These are phyloP conservation scores for Aethina tumida DNA, from an alignment of 1,140 invertebrate genomes.

Conservation along the genomic window DNA sequence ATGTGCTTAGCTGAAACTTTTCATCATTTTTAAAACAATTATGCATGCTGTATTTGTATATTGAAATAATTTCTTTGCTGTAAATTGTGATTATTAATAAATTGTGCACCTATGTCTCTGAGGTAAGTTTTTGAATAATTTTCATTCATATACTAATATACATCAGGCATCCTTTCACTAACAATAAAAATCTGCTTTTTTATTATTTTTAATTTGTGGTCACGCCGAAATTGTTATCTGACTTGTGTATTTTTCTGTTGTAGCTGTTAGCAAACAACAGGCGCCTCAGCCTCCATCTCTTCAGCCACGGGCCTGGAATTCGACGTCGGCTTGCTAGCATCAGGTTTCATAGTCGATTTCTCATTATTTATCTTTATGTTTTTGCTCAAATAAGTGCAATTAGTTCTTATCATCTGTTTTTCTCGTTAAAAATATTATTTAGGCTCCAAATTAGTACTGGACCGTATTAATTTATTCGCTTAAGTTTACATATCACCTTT, in stretches of 20 bases:
- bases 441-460: too few species aligned
- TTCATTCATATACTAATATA: too few species aligned
- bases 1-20: too few species aligned
- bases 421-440: too few species aligned
- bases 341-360: conserved; percentile 10
- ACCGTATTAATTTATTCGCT: not conserved
- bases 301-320: conserved; percentile 15
- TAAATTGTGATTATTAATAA: conserved; percentile 8
- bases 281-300: conserved; percentile 23
- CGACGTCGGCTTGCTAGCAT: conserved; percentile 26
- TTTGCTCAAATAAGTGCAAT: conserved; percentile 6
- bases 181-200: conserved; percentile 5
- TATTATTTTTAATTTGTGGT: not conserved
- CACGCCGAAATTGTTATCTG: not conserved
- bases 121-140: too few species aligned
- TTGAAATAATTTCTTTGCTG: too few species aligned
- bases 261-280: conserved; percentile 24
- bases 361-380: conserved; percentile 4
- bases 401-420: too few species aligned
- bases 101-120: conserved; percentile 5
- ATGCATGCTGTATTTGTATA: too few species aligned
- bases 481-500: not conserved
- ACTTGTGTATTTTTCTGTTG: conserved; percentile 10
- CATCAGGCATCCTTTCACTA: not conserved
- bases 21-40: too few species aligned